Evolutionary conservation across 2,888 invertebrate genomes (phyloP).

Genomic region (Eupeodes latifasciatus): DNA sequence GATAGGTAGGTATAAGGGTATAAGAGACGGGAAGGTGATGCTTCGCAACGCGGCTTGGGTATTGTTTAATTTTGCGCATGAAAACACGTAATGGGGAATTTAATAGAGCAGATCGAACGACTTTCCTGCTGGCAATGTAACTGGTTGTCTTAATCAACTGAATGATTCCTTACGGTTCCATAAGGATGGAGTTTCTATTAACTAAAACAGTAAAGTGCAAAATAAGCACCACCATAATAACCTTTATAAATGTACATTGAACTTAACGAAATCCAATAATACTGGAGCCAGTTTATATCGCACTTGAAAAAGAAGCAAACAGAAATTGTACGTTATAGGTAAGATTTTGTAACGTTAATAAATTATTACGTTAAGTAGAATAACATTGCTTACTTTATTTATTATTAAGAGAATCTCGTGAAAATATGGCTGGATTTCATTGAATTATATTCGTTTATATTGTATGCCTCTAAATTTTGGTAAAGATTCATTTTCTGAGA

Average conservation of each 20-base stretch:
- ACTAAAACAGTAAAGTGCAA: slow-evolving; percentile 28
- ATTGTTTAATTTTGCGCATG: slow-evolving; percentile 74
- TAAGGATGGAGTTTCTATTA: slow-evolving; percentile 25
- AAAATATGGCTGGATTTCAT: no score
- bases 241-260: slow-evolving; percentile 23
- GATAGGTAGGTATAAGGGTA: background rate
- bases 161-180: slow-evolving; percentile 43
- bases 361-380: no score
- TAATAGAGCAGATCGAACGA: slow-evolving; percentile 56
- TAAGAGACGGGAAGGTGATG: slow-evolving; percentile 21
- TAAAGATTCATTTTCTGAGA: no score
- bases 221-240: slow-evolving; percentile 22
- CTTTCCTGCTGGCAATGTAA: slow-evolving; percentile 39
- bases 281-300: background rate
- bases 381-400: no score
- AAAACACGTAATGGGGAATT: slow-evolving; percentile 65
- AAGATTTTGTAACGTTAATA: no score
- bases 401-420: no score
- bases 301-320: background rate
- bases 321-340: background rate
- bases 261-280: slow-evolving; percentile 28
- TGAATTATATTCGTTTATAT: no score
- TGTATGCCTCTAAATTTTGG: no score
- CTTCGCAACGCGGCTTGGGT: slow-evolving; percentile 51
- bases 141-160: slow-evolving; percentile 54